Evolutionary conservation across 2,888 invertebrate species (phyloP).

Genomic region (Cybosia mesomella): DNA sequence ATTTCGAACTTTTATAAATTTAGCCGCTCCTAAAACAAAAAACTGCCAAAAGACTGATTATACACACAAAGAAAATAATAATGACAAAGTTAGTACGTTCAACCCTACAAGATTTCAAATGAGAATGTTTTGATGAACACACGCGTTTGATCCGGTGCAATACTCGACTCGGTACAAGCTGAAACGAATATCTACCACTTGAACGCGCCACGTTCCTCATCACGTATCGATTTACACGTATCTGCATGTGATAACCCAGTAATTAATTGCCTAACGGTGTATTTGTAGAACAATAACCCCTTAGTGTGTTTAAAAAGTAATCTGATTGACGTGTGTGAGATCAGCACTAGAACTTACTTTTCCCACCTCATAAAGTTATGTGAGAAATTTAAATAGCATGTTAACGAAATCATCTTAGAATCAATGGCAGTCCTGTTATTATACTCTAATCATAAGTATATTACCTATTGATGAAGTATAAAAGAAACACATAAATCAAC

Average conservation of each 20-base stretch:
- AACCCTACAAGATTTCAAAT: constrained; percentile 62
- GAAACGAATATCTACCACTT: constrained; percentile 76
- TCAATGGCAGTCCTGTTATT: too few species aligned
- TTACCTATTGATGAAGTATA: too few species aligned
- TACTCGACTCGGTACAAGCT: constrained; percentile 55
- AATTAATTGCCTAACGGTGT: constrained; percentile 54
- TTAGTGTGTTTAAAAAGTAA: constrained; percentile 13
- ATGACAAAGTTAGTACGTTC: constrained; percentile 28
- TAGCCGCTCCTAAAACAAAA: too few species aligned
- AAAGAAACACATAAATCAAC: too few species aligned
- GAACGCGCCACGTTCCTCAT: constrained; percentile 61
- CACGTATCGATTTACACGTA: constrained; percentile 63
- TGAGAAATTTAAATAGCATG: too few species aligned
- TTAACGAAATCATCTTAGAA: too few species aligned
- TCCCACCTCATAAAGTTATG: too few species aligned
- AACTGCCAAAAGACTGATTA: neutral
- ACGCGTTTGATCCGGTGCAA: constrained; percentile 70
- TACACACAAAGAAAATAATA: neutral
- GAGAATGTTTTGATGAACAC: constrained; percentile 79
- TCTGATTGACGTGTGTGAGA: neutral
- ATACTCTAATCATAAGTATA: too few species aligned
- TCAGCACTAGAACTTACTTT: too few species aligned
- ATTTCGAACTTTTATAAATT: too few species aligned
- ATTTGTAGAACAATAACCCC: constrained; percentile 45
- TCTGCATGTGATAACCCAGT: constrained; percentile 54